Evolutionary conservation across 2,113 vertebrate genomes (phyloP).

Genomic region (Psittacus erithacus): DNA sequence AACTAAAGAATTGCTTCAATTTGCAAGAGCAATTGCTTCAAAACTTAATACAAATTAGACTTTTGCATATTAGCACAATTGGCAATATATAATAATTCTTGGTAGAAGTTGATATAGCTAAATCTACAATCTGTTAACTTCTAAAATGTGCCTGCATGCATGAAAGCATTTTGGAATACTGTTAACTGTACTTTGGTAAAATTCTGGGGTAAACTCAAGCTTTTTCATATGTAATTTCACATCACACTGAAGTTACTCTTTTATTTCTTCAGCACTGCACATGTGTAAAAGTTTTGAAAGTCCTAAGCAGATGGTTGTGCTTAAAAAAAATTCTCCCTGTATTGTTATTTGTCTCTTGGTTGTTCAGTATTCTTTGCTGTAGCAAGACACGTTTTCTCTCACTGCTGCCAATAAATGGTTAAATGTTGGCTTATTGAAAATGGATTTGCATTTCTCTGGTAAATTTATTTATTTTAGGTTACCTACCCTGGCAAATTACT

Average conservation of each 20-base stretch:
- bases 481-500: not conserved
- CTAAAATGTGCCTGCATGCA: not conserved
- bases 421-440: not conserved
- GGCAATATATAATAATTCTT: not conserved
- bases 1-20: not conserved
- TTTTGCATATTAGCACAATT: not conserved
- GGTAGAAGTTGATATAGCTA: not conserved
- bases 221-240: slow-evolving; percentile 11
- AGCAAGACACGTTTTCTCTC: not conserved
- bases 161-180: not conserved
- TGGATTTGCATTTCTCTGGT: not conserved
- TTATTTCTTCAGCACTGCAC: slow-evolving; percentile 2
- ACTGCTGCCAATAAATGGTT: not conserved
- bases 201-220: not conserved
- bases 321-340: not conserved
- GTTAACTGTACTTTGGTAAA: not conserved
- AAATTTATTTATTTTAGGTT: not conserved
- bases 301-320: not conserved
- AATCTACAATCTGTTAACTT: not conserved
- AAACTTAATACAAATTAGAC: not conserved
- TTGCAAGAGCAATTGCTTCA: not conserved
- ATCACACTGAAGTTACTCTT: not conserved
- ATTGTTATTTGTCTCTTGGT: slow-evolving; percentile 13
- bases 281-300: not conserved
- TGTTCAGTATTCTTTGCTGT: not conserved